These are phyloP conservation scores for Dromococcyx pavoninus DNA, from an alignment of 2,797 vertebrate species.

Conservation along the genomic window DNA sequence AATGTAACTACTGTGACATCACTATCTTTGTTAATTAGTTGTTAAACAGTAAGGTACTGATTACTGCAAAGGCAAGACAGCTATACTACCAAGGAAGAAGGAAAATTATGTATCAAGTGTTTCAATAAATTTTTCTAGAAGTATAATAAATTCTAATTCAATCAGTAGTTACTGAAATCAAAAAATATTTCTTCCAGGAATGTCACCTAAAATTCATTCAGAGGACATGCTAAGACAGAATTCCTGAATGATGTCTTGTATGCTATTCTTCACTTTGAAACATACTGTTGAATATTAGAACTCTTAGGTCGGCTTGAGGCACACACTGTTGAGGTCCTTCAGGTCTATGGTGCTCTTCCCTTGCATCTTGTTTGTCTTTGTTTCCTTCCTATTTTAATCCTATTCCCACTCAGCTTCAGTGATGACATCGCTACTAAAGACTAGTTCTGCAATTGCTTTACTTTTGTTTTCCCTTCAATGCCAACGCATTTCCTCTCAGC, in stretches of 20 bases:
- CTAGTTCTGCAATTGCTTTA: background rate
- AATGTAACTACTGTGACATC: background rate
- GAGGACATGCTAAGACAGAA: background rate
- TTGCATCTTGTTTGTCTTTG: background rate
- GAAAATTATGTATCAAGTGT: background rate
- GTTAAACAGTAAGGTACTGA: background rate
- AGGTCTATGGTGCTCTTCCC: background rate
- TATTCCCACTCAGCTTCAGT: background rate
- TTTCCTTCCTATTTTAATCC: background rate
- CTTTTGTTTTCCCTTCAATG: background rate
- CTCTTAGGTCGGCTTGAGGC: background rate
- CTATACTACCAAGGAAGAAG: background rate
- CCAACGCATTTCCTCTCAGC: background rate
- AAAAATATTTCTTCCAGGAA: background rate
- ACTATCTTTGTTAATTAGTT: background rate
- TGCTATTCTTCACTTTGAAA: background rate
- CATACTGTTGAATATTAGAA: background rate
- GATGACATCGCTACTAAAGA: background rate
- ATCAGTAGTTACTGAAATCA: background rate
- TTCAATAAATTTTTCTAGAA: background rate
- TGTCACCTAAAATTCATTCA: background rate
- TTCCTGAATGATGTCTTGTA: background rate
- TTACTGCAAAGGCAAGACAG: background rate
- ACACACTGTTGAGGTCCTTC: background rate
- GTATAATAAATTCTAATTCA: background rate